Percentiles rank a stretch among this genome's conserved stretches.
Evolutionary conservation across 2,888 invertebrate species (phyloP).

Genomic region (Diaprepes abbreviatus): DNA sequence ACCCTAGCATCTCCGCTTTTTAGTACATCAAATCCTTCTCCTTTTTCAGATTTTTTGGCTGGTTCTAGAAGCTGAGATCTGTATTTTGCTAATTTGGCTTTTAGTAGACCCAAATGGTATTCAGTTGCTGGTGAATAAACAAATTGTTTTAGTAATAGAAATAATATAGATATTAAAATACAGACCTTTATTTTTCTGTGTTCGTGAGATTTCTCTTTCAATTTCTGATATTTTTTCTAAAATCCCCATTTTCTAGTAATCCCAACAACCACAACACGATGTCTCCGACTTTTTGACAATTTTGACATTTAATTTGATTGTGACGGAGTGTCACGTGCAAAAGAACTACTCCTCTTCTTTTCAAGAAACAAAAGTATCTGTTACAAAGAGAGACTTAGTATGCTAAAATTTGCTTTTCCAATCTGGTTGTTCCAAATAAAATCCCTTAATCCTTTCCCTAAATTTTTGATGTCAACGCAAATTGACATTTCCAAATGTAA

Average conservation of each 20-base stretch:
- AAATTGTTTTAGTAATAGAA: not conserved
- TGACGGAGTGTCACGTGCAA: too few relatives aligned
- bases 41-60: constrained; percentile 93
- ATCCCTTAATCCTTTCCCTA: not conserved
- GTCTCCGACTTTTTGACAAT: not conserved
- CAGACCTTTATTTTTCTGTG: constrained; percentile 99
- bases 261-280: constrained; percentile 9
- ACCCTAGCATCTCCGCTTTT: constrained; percentile 99
- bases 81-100: constrained; percentile 97
- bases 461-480: not conserved
- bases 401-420: not conserved
- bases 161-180: not conserved
- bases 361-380: too few relatives aligned
- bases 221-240: constrained; percentile 99
- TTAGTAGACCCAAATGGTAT: constrained; percentile 97
- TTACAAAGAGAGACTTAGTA: too few relatives aligned
- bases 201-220: constrained; percentile 97
- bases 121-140: constrained; percentile 85
- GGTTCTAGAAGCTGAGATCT: constrained; percentile 95
- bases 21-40: constrained; percentile 98
- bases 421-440: not conserved
- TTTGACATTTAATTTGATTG: constrained; percentile 7
- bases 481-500: not conserved
- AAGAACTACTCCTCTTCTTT: too few relatives aligned
- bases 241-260: constrained; percentile 85